These are phyloP conservation scores for Nyctalus aviator DNA, from an alignment of 2,797 vertebrate genomes.

Conservation along the genomic window DNA sequence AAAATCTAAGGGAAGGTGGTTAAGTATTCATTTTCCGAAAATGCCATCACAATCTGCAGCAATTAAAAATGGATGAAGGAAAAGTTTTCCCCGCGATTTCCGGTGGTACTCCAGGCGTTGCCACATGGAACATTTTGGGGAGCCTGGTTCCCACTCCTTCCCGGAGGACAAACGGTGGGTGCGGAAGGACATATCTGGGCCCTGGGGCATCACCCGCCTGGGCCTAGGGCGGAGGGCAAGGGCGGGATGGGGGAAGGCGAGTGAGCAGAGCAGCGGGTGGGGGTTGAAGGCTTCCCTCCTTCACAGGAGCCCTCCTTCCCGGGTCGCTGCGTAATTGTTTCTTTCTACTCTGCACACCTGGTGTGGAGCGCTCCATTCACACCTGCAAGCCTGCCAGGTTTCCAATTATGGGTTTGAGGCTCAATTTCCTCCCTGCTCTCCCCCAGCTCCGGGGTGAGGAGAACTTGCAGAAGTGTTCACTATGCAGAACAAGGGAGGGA, in stretches of 20 bases:
- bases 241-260: background rate
- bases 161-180: slow-evolving; percentile 34
- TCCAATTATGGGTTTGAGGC: slow-evolving; percentile 48
- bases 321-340: background rate
- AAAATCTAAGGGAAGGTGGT: slow-evolving; percentile 79
- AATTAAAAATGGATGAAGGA: slow-evolving; percentile 90
- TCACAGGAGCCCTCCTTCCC: background rate
- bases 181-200: slow-evolving; percentile 11
- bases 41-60: slow-evolving; percentile 84
- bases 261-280: background rate
- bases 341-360: slow-evolving; percentile 47
- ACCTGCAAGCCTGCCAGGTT: slow-evolving; percentile 60
- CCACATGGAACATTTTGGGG: slow-evolving; percentile 65
- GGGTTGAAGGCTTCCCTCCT: background rate
- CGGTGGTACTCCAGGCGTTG: slow-evolving; percentile 52
- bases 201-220: background rate
- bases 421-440: slow-evolving; percentile 20
- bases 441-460: background rate
- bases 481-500: background rate
- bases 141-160: slow-evolving; percentile 74
- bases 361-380: slow-evolving; percentile 51
- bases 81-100: slow-evolving; percentile 68
- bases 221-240: background rate
- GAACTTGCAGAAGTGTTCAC: background rate
- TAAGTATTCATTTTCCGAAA: slow-evolving; percentile 87